Percentiles rank a stretch among this genome's conserved stretches.
These are phyloP conservation scores for Scelioninae gen. 1 DNA, from an alignment of 2,888 invertebrate genomes.

Conservation along the genomic window DNA sequence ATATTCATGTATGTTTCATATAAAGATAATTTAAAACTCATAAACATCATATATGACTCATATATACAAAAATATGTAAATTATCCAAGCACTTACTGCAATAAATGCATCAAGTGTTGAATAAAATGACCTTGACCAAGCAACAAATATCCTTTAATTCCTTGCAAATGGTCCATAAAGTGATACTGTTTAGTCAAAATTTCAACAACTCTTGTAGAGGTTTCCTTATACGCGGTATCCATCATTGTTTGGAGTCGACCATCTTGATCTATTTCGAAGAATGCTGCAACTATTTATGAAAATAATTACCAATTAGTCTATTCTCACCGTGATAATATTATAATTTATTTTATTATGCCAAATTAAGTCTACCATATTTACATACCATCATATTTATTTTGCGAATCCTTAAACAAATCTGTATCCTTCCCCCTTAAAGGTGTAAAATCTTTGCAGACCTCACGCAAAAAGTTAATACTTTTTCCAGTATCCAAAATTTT, in stretches of 20 bases:
- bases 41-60: no score
- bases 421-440: conserved; percentile 86
- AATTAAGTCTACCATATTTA: no score
- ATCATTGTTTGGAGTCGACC: conserved; percentile 92
- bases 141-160: conserved; percentile 94
- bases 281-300: conserved; percentile 87
- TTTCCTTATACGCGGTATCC: conserved; percentile 93
- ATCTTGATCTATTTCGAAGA: conserved; percentile 89
- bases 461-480: conserved; percentile 96
- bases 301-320: no score
- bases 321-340: no score
- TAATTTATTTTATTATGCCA: no score
- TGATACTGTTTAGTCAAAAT: conserved; percentile 94
- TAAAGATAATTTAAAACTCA: no score
- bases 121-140: conserved; percentile 99
- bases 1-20: no score
- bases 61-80: not conserved
- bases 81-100: conserved; percentile 89
- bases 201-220: conserved; percentile 93
- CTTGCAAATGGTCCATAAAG: conserved; percentile 95
- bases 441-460: conserved; percentile 94
- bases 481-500: conserved; percentile 97
- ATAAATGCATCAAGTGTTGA: conserved; percentile 94
- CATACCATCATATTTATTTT: conserved; percentile 82
- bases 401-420: conserved; percentile 86